Evolutionary conservation across 1,140 invertebrate species (phyloP), one percentile per base, ranked within the genome.

Genomic region (Brachionus angularis): DNA sequence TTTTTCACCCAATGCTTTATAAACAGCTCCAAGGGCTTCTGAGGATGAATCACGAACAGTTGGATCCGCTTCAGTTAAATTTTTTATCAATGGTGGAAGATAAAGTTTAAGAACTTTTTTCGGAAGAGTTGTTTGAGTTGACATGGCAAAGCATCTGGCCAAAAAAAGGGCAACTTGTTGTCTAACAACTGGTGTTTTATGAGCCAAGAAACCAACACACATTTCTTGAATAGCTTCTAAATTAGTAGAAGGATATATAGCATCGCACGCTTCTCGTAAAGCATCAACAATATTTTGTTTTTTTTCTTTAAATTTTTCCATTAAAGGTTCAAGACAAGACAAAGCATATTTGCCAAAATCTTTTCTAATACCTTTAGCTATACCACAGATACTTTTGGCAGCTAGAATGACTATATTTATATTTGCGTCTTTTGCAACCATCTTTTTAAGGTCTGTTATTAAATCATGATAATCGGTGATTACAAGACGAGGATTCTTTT

Each of bases 251-350:
- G 85, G 81, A 82, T 88, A 96, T 72, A 92, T 87, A 7, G 91
- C 90, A 83, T 98, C 95, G 33, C 91, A 88, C n/a, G 91, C 90
- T 74, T 97, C 93, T 36, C 90, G 82, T 16, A 98, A 81, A 1
- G 88, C 87, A 33, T 84, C 77, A 0, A 97, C 91, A 50, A 96
- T 93, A 79, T 87, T 91, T 36, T 87, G 84, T 77, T 98, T 98
- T 83, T 96, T 98, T 80, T 98, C 96, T 77, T 94, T 95, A 77
- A 98, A 98, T 83, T 97, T 97, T 75, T 96, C 93, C 7, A 98
- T 79, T 23, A 94, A 84, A 0, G 87, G 85, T 1, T 89, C 85
- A 7, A 96, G 83, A 76, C 89, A 89, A 29, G 87, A 75, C 21
- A 74, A 72, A 0, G 92, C 88, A 83, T 96, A 95, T 0, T 87